A percentile compares a stretch with the other conserved stretches of the same genome.
Conservation (phyloP, 2,797 vertebrate genomes). For the Mormyrops attenuatus region DNA sequence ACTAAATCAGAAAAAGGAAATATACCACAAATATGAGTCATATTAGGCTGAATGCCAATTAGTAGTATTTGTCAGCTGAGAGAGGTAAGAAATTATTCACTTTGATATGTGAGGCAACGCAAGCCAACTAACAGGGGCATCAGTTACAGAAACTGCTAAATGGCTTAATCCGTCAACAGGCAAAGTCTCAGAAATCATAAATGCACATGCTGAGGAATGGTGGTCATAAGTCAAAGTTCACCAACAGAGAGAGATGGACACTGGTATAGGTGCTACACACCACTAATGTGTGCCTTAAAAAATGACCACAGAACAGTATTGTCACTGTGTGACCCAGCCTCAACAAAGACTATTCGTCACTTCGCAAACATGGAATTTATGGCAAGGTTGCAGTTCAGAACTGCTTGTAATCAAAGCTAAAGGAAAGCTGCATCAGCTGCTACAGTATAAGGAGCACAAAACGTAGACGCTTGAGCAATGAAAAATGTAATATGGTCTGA, state of each 20-base stretch:
- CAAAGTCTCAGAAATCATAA: not conserved
- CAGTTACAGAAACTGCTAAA: not conserved
- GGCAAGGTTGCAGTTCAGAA: not conserved
- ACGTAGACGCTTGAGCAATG: not conserved
- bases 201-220: not conserved
- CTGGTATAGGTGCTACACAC: not conserved
- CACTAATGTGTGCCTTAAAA: not conserved
- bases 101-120: not conserved
- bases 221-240: not conserved
- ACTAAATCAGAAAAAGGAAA: not conserved
- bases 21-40: not conserved
- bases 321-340: not conserved
- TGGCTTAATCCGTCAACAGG: not conserved
- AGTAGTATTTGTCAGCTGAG: not conserved
- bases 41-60: not conserved
- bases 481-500: slow-evolving; percentile 1
- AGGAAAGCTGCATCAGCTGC: not conserved
- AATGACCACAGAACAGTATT: not conserved
- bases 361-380: not conserved
- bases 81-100: not conserved
- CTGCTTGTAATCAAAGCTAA: not conserved
- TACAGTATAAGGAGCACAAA: not conserved
- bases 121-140: not conserved
- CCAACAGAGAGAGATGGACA: not conserved
- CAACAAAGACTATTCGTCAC: not conserved